These are phyloP conservation scores for Peromyscus eremicus DNA, from an alignment of 2,797 vertebrate species.

Conservation along the genomic window DNA sequence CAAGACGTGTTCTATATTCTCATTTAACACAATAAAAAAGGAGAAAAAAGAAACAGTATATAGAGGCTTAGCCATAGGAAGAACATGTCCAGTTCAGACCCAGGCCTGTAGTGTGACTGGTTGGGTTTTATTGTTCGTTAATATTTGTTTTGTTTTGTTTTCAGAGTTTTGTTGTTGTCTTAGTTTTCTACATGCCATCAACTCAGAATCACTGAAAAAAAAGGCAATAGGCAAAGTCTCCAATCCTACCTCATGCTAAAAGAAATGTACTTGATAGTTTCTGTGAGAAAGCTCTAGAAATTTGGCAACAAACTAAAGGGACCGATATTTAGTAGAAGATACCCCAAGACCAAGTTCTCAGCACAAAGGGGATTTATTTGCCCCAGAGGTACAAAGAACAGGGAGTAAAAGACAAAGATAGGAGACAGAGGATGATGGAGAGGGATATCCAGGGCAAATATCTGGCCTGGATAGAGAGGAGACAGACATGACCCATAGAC, in stretches of 20 bases:
- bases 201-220: not conserved
- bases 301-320: not conserved
- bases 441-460: not conserved
- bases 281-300: not conserved
- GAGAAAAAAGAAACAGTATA: not conserved
- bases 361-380: not conserved
- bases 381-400: not conserved
- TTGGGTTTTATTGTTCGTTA: not conserved
- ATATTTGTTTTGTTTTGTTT: not conserved
- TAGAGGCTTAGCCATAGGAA: not conserved
- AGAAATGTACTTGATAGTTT: not conserved
- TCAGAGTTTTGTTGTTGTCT: not conserved
- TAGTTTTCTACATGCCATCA: not conserved
- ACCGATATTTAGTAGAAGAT: not conserved
- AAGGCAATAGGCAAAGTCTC: not conserved
- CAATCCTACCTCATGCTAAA: not conserved
- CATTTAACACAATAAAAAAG: not conserved
- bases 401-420: not conserved
- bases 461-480: not conserved
- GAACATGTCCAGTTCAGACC: not conserved
- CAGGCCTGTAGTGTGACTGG: not conserved
- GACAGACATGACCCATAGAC: no score
- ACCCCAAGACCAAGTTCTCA: not conserved
- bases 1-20: not conserved
- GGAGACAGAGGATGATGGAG: not conserved